Evolutionary conservation across 2,888 invertebrate species (phyloP), one percentile per base, ranked within the genome.

Genomic region (Malthinus flaveolus): DNA sequence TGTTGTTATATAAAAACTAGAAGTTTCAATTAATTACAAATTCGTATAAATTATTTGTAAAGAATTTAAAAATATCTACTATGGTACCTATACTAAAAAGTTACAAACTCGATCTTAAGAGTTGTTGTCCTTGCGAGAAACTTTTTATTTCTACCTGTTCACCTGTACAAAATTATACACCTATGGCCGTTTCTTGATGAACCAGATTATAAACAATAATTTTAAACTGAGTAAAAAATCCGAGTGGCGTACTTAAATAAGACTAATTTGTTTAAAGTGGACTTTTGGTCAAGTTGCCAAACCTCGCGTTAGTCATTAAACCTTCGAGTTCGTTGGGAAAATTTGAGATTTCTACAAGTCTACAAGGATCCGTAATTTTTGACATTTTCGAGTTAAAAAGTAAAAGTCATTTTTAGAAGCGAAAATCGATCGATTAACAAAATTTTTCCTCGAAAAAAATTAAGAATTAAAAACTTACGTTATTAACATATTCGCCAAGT

Each of bases 391-490:
- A 23, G 5, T 3, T 23, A 23, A 23, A 23, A 23, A 23, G 23
- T 23, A 23, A 23, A 23, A 31, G 31, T 32, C 23, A 10, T 35
- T 35, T 35, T 47, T 7, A 32, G 10, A 5, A 31, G 12, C 11
- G n/a, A 23, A 9, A 9, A 1, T 4, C 4, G 35, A 35, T 35
- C 9, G 6, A 35, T 1, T 10, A 35, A 35, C 1, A 4, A 35
- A 9, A n/a, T 7, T 35, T 35, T 35, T 35, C 9, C 35, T 4
- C 7, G 9, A 44, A 46, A 35, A 23, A 50, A 32, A 15, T 54
- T 32, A 39, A 39, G 11, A n/a, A n/a, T n/a, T 23, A n/a, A 54
- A 12, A 49, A 61, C 61, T 61, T 53, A 61, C 61, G 61, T 61
- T 61, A 61, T 61, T 52, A 61, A 44, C 61, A 61, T 61, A 23